Conservation (phyloP, 1,140 invertebrate genomes). For the Rhopalosiphum padi region DNA sequence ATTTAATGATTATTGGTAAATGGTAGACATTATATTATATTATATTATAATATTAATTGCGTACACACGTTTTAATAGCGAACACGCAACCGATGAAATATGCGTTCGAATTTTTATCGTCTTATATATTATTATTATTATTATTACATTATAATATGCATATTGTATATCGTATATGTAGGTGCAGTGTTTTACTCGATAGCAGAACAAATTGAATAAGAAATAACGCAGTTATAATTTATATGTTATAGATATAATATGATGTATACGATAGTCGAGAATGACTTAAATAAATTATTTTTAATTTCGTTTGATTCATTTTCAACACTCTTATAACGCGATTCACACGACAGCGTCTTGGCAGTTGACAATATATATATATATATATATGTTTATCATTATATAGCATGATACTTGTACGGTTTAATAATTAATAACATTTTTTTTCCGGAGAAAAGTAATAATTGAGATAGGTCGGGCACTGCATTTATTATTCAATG, state of each 20-base stretch:
- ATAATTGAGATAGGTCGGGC: neutral
- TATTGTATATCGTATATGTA: neutral
- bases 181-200: neutral
- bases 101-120: slow-evolving; percentile 7
- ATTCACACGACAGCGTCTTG: slow-evolving; percentile 12
- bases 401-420: neutral
- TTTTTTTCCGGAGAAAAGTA: neutral
- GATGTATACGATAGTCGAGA: neutral
- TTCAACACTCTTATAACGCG: neutral
- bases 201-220: neutral
- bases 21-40: neutral
- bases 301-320: slow-evolving; percentile 9
- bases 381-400: neutral
- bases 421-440: neutral
- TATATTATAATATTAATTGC: neutral
- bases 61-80: neutral
- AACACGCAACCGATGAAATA: slow-evolving; percentile 21
- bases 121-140: neutral
- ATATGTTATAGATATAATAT: neutral
- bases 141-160: neutral
- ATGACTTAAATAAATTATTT: slow-evolving; percentile 18
- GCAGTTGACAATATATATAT: neutral
- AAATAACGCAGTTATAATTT: neutral
- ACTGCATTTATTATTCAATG: neutral
- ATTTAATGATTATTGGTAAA: neutral